Conservation (phyloP, 2,797 vertebrate genomes). For the Tauraco hartlaubi region DNA sequence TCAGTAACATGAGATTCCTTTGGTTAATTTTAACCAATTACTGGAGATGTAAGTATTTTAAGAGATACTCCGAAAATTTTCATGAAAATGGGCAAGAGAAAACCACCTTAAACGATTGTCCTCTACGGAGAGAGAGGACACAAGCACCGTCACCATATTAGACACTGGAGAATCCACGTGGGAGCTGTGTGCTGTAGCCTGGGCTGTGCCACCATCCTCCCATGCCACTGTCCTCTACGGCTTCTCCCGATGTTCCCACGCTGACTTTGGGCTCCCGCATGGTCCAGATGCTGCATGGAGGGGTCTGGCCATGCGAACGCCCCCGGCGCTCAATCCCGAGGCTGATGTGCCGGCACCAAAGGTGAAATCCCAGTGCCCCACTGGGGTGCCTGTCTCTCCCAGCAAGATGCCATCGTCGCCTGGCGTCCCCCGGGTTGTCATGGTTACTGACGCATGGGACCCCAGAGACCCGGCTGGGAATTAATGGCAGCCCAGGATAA, state of each 20-base stretch:
- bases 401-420: constrained; percentile 85
- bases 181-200: background rate
- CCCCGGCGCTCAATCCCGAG: fast-evolving
- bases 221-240: background rate
- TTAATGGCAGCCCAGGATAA: constrained; percentile 96
- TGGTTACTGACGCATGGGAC: constrained; percentile 95
- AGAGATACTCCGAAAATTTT: background rate
- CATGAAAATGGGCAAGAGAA: fast-evolving
- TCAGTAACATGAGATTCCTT: background rate
- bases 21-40: background rate
- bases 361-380: constrained; percentile 88
- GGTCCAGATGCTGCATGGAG: fast-evolving
- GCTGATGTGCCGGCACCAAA: constrained; percentile 71
- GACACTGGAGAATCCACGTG: background rate
- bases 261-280: fast-evolving
- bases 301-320: fast-evolving
- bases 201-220: background rate
- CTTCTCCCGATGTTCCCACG: fast-evolving
- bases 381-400: constrained; percentile 85
- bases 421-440: constrained; percentile 92
- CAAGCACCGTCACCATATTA: fast-evolving
- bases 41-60: background rate
- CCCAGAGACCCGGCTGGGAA: constrained; percentile 93
- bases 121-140: fast-evolving
- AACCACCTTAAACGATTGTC: fast-evolving